These are phyloP conservation scores for Quadroppia sp. DNA, from an alignment of 2,888 invertebrate species.

Conservation along the genomic window DNA sequence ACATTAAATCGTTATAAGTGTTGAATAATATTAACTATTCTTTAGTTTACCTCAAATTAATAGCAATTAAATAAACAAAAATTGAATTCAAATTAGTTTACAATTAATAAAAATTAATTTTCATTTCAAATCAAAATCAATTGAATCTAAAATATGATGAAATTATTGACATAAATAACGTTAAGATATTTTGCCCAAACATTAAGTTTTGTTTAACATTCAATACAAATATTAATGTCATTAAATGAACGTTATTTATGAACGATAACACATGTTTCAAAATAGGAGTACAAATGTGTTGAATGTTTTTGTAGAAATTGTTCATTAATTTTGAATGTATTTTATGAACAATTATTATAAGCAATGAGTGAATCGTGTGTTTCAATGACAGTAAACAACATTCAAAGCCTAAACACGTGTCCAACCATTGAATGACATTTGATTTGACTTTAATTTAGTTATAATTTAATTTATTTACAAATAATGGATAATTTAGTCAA, in stretches of 20 bases:
- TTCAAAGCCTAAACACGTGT: not conserved
- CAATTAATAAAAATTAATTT: too few relatives aligned
- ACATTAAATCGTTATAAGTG: too few relatives aligned
- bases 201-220: too few relatives aligned
- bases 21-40: too few relatives aligned
- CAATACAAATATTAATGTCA: too few relatives aligned
- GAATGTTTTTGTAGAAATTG: not conserved
- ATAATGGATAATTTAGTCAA: conserved; percentile 22
- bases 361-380: not conserved
- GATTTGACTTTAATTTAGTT: not conserved
- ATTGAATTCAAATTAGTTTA: too few relatives aligned
- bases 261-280: not conserved
- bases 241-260: not conserved
- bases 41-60: too few relatives aligned
- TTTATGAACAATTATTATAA: not conserved
- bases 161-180: too few relatives aligned
- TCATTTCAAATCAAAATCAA: too few relatives aligned
- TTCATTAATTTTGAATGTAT: not conserved
- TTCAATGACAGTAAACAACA: not conserved
- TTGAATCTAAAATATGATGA: too few relatives aligned
- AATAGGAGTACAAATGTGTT: not conserved
- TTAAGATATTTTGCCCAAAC: too few relatives aligned
- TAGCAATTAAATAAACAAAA: too few relatives aligned
- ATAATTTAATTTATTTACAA: not conserved
- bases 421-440: not conserved